phyloP scores from a whole-genome alignment of 2,113 vertebrate genomes.

The Nematolebias whitei region DNA sequence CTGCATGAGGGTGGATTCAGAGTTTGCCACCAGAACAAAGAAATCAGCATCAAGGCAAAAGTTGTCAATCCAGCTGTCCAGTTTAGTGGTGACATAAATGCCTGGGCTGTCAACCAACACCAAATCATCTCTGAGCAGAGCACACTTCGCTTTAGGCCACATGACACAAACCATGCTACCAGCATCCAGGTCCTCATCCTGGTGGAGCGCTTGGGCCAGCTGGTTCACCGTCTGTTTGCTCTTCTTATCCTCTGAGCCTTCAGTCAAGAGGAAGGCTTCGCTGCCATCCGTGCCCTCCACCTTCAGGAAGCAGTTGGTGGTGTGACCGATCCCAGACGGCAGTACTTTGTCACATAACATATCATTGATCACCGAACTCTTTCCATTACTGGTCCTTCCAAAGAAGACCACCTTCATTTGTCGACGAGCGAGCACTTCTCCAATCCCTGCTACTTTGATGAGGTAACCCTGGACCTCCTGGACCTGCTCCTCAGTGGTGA shows the following conservation, averaged over 20 bases:
- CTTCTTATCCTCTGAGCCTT: conserved; percentile 93
- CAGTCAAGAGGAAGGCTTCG: conserved; percentile 92
- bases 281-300: conserved; percentile 95
- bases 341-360: conserved; percentile 99
- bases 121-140: conserved; percentile 92
- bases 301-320: conserved; percentile 96
- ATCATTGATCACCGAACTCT: conserved; percentile 97
- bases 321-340: conserved; percentile 96
- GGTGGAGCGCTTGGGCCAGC: conserved; percentile 95
- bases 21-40: conserved; percentile 97
- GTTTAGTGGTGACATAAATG: conserved; percentile 97
- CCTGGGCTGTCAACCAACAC: conserved; percentile 91
- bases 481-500: conserved; percentile 96
- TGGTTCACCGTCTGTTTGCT: conserved; percentile 98
- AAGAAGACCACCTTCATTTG: conserved; percentile 99
- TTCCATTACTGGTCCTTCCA: conserved; percentile 97
- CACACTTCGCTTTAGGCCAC: conserved; percentile 98
- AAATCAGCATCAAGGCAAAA: conserved; percentile 97
- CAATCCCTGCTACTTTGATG: conserved; percentile 91
- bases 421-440: conserved; percentile 94
- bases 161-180: conserved; percentile 96
- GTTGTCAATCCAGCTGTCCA: conserved; percentile 99
- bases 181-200: conserved; percentile 91
- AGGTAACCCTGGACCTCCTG: conserved; percentile 90
- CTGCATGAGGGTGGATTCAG: conserved; percentile 97